Evolutionary conservation across 2,113 vertebrate species (phyloP).

Genomic region (Rhizomys pruinosus): DNA sequence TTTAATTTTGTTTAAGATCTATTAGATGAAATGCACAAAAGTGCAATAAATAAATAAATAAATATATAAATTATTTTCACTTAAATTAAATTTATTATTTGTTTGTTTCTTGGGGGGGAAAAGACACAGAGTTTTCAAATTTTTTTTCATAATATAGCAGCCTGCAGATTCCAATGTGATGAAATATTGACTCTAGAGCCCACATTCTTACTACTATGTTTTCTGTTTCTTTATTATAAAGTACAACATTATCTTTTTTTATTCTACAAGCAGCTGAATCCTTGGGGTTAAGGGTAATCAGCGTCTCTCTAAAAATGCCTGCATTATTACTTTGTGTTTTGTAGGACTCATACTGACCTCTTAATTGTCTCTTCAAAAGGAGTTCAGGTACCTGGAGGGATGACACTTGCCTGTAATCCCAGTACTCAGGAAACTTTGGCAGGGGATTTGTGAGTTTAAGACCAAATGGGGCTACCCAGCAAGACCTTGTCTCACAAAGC

Average conservation of each 20-base stretch:
- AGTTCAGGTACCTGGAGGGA: not conserved
- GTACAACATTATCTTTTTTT: not conserved
- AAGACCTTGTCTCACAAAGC: not conserved
- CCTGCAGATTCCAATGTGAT: not conserved
- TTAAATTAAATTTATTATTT: not conserved
- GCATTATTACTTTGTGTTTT: constrained; percentile 13
- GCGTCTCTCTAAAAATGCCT: not conserved
- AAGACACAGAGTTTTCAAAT: not conserved
- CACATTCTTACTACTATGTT: not conserved
- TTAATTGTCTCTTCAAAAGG: constrained; percentile 7
- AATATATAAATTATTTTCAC: not conserved
- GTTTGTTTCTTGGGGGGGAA: not conserved
- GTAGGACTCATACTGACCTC: not conserved
- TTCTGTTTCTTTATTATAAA: not conserved
- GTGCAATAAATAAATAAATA: too few relatives aligned
- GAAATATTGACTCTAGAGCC: not conserved
- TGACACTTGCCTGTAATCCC: not conserved
- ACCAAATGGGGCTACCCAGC: not conserved
- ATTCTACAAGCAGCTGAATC: not conserved
- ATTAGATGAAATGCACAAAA: too few relatives aligned
- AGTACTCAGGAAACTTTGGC: not conserved
- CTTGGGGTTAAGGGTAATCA: not conserved
- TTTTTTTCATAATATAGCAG: not conserved
- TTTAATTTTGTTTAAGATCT: too few relatives aligned
- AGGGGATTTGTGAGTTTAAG: not conserved